Conservation (phyloP, 2,888 invertebrate species). For the Xylophagus ater region DNA sequence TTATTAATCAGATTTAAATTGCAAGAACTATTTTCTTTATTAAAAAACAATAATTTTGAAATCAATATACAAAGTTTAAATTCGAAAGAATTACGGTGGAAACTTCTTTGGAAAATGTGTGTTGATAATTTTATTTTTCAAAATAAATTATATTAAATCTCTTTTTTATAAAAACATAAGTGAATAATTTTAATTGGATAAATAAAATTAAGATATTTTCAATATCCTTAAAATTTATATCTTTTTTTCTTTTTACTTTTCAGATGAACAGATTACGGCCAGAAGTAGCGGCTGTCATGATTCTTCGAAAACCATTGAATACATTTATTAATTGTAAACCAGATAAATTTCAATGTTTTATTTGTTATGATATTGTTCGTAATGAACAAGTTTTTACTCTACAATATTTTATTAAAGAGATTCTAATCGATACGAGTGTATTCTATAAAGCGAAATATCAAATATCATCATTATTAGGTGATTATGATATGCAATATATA, state of each 20-base stretch:
- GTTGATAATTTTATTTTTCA: background rate
- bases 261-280: conserved; percentile 6
- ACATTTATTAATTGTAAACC: background rate
- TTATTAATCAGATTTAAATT: too few species aligned
- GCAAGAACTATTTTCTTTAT: too few species aligned
- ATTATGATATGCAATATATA: too few species aligned
- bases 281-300: conserved; percentile 8
- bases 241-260: background rate
- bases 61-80: too few species aligned
- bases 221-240: too few species aligned
- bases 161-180: background rate
- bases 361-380: conserved; percentile 6
- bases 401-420: conserved; percentile 7
- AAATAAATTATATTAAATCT: background rate
- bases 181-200: too few species aligned
- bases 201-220: too few species aligned
- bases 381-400: conserved; percentile 4
- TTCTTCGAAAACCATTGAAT: conserved; percentile 4
- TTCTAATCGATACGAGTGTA: conserved; percentile 5
- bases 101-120: too few species aligned
- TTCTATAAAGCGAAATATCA: conserved; percentile 5
- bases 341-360: conserved; percentile 4
- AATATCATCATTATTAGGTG: too few species aligned
- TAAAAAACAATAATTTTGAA: too few species aligned
- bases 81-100: too few species aligned